Evolutionary conservation across 1,140 invertebrate genomes (phyloP).

Genomic region (Cyrtorhinus lividipennis): DNA sequence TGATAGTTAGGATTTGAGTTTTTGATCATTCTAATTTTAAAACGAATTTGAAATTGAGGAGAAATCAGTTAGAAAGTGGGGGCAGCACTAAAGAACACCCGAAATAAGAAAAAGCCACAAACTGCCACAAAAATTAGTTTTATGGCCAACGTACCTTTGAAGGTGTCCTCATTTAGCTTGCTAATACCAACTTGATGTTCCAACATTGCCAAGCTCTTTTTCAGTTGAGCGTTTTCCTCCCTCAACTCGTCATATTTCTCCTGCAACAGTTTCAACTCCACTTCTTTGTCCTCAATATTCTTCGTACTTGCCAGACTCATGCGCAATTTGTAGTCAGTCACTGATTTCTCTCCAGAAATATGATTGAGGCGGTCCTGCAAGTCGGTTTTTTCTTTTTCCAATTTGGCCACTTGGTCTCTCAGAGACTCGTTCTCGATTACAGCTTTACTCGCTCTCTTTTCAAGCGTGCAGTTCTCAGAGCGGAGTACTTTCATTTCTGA

Average conservation of each 20-base stretch:
- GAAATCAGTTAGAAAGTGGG: too few relatives aligned
- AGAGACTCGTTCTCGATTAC: background rate
- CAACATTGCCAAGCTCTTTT: background rate
- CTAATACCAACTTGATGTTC: background rate
- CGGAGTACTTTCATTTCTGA: background rate
- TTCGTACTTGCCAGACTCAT: background rate
- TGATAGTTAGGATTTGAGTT: too few relatives aligned
- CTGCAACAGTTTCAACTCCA: background rate
- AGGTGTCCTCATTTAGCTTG: conserved; percentile 6
- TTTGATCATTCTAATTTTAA: too few relatives aligned
- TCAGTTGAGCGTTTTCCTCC: background rate
- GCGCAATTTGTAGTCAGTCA: background rate
- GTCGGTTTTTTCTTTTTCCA: background rate
- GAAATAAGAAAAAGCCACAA: too few relatives aligned
- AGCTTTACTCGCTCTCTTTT: background rate
- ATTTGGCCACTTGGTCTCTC: background rate
- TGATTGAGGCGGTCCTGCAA: background rate
- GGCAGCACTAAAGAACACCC: too few relatives aligned
- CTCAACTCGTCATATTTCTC: background rate
- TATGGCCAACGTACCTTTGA: conserved; percentile 7
- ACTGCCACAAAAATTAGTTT: too few relatives aligned
- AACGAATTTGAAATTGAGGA: too few relatives aligned
- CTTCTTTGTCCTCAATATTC: background rate
- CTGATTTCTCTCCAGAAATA: background rate
- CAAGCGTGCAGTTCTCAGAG: background rate